Conservation (phyloP, 2,797 vertebrate species). For the Oreonectes daqikongensis region DNA sequence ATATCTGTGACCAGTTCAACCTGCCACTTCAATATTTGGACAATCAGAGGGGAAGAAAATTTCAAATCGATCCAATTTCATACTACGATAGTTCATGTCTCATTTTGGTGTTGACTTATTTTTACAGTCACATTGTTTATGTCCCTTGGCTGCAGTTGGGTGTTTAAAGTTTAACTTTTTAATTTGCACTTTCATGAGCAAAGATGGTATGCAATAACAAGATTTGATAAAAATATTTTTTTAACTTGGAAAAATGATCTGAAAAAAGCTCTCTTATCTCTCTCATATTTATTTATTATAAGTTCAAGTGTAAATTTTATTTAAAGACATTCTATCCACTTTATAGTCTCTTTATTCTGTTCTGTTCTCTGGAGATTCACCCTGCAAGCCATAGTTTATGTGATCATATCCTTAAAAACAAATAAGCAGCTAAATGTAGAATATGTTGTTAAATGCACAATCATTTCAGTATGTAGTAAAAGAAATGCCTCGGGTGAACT, state of each 20-base stretch:
- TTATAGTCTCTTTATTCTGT: neutral
- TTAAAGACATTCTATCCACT: neutral
- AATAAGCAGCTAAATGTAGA: neutral
- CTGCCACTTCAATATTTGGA: slow-evolving; percentile 23
- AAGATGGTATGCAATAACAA: slow-evolving; percentile 3
- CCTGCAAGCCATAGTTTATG: neutral
- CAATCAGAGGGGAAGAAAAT: neutral
- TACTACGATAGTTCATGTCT: no score
- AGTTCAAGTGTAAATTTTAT: neutral
- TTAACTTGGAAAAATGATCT: neutral
- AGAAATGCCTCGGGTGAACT: neutral
- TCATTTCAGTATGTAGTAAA: neutral
- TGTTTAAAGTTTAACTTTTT: slow-evolving; percentile 38
- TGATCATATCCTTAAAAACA: neutral
- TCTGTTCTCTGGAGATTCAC: neutral
- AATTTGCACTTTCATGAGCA: slow-evolving; percentile 18
- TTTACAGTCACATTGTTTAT: slow-evolving; percentile 31
- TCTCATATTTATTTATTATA: neutral
- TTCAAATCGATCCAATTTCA: slow-evolving; percentile 42
- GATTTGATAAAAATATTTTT: neutral
- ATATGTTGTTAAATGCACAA: neutral
- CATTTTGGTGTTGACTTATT: slow-evolving; percentile 22
- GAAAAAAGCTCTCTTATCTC: neutral
- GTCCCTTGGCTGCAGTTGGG: slow-evolving; percentile 45
- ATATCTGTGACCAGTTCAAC: slow-evolving; percentile 3